Evolutionary conservation across 2,888 invertebrate genomes (phyloP).

Genomic region (Anorthoa munda): DNA sequence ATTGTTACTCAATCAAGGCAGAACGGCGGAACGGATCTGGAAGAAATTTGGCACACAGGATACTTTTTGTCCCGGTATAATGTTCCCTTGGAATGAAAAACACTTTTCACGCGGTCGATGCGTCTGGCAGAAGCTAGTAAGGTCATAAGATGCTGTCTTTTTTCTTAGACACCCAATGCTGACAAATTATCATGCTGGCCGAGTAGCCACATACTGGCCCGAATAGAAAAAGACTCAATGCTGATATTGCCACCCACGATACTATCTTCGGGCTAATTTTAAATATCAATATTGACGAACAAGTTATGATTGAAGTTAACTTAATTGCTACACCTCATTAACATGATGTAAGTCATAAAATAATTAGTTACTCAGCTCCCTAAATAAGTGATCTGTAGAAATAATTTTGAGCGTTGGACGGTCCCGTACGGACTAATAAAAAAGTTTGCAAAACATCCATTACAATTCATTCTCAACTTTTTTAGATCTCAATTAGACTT

Average conservation of each 20-base stretch:
- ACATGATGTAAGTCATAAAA: background rate
- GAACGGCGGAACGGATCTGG: too few relatives aligned
- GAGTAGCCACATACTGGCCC: too few relatives aligned
- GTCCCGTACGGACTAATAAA: constrained; percentile 17
- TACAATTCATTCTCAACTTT: constrained; percentile 16
- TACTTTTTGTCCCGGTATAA: too few relatives aligned
- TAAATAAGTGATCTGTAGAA: background rate
- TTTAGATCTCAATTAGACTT: constrained; percentile 19
- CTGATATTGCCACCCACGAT: too few relatives aligned
- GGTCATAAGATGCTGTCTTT: background rate
- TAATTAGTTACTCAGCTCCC: background rate
- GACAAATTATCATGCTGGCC: too few relatives aligned
- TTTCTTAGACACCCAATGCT: background rate
- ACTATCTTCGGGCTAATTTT: background rate
- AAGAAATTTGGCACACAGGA: too few relatives aligned
- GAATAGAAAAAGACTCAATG: too few relatives aligned
- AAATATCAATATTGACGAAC: background rate
- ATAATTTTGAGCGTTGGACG: background rate
- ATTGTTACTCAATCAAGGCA: too few relatives aligned
- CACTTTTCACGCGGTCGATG: too few relatives aligned
- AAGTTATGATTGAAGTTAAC: background rate
- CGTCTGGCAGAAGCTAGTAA: too few relatives aligned
- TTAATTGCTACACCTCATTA: background rate
- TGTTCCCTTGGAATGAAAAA: too few relatives aligned
- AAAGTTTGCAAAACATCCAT: constrained; percentile 5